phyloP scores from a whole-genome alignment of 2,888 invertebrate species.

The Tenthredo distinguenda region DNA sequence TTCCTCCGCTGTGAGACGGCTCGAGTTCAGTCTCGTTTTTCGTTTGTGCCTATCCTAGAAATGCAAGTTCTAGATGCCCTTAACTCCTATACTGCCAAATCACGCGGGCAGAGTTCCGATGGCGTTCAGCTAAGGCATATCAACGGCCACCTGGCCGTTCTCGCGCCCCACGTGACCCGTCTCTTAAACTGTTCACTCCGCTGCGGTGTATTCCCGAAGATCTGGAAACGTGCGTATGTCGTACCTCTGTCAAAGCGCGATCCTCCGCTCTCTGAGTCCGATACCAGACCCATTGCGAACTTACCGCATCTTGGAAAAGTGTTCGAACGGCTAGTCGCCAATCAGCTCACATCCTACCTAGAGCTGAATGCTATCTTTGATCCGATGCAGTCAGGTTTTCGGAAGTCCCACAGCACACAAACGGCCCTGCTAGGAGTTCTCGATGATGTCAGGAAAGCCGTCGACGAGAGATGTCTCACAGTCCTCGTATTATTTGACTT shows the following conservation, averaged over 20 bases:
- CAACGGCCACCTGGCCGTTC: not conserved
- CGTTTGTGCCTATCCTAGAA: not conserved
- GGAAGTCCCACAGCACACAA: not conserved
- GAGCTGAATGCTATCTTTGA: not conserved
- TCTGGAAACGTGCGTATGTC: not conserved
- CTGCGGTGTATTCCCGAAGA: not conserved
- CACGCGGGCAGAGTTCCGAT: no score
- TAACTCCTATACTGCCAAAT: no score
- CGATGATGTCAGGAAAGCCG: not conserved
- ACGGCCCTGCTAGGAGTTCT: not conserved
- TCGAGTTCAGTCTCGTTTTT: not conserved
- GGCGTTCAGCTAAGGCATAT: not conserved
- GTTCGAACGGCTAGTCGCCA: not conserved
- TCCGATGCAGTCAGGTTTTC: not conserved
- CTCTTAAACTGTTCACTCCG: no score
- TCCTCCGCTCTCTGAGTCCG: not conserved
- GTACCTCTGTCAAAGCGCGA: not conserved
- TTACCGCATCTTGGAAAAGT: not conserved
- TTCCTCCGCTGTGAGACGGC: not conserved
- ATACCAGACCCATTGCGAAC: not conserved
- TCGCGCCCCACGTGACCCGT: not conserved
- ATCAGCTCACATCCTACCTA: not conserved
- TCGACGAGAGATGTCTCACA: not conserved
- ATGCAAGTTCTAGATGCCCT: no score
- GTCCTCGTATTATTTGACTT: not conserved